A percentile compares a stretch with the other conserved stretches of the same genome.
phyloP scores from a whole-genome alignment of 1,140 invertebrate genomes.

The Penaeus japonicus region DNA sequence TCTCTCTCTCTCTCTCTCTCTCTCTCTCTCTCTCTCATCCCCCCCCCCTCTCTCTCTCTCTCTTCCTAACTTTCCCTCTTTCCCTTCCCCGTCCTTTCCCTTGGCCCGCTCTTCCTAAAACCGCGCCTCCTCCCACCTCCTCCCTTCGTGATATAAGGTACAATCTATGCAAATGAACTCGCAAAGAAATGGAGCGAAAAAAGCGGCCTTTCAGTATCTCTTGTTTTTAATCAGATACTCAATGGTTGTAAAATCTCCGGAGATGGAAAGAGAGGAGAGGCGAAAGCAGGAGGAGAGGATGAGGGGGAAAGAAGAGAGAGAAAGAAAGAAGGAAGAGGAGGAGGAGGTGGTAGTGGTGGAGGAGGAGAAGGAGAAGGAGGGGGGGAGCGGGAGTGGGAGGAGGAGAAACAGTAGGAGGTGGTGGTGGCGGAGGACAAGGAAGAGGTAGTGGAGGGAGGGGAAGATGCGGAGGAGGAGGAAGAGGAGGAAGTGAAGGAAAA shows the following conservation, averaged over 20 bases:
- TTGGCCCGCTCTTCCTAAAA: not conserved
- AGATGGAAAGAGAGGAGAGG: not conserved
- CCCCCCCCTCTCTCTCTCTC: constrained; percentile 3
- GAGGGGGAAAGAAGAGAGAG: not conserved
- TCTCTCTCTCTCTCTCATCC: not conserved
- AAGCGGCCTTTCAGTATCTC: constrained; percentile 43
- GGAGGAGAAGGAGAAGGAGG: not conserved
- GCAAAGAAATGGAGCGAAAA: constrained; percentile 44
- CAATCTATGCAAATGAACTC: constrained; percentile 34
- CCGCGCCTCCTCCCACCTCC: not conserved
- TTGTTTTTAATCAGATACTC: constrained; percentile 52
- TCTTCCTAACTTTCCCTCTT: constrained; percentile 19
- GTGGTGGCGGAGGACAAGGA: too few species aligned
- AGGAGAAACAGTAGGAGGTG: not conserved
- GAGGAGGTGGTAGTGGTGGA: not conserved
- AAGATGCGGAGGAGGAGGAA: too few species aligned
- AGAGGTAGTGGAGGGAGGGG: too few species aligned
- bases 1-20: not conserved
- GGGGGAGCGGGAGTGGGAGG: too few species aligned
- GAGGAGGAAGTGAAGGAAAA: not conserved
- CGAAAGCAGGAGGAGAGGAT: not conserved
- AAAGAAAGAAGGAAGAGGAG: not conserved
- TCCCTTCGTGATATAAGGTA: constrained; percentile 18
- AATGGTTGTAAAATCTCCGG: constrained; percentile 27
- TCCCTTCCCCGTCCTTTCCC: constrained; percentile 17